phyloP scores from a whole-genome alignment of 1,140 invertebrate species.

The Pogonognathellus flavescens region DNA sequence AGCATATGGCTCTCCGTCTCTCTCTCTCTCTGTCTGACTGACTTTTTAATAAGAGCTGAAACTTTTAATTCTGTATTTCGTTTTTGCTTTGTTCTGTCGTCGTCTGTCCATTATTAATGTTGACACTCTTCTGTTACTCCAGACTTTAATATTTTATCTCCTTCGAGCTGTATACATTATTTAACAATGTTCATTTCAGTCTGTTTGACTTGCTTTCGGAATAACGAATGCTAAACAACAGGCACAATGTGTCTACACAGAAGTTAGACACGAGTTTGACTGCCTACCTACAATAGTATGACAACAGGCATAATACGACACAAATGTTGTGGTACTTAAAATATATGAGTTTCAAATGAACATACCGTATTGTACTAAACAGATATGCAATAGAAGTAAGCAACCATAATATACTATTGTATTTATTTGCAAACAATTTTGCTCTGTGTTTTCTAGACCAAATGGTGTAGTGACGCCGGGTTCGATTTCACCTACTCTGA shows the following conservation, averaged over 20 bases:
- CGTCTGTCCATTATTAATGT: slow-evolving; percentile 60
- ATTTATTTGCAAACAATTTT: too few relatives aligned
- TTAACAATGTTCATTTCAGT: background rate
- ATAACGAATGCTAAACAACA: background rate
- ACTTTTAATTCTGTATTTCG: slow-evolving; percentile 51
- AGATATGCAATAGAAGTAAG: too few relatives aligned
- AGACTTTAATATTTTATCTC: slow-evolving; percentile 17
- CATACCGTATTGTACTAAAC: too few relatives aligned
- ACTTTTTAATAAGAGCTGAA: slow-evolving; percentile 51
- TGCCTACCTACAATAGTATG: background rate
- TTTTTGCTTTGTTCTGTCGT: slow-evolving; percentile 25
- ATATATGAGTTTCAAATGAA: too few relatives aligned
- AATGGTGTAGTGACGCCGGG: too few relatives aligned
- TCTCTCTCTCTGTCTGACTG: background rate
- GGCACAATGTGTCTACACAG: background rate
- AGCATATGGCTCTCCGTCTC: slow-evolving; percentile 20
- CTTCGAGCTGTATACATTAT: slow-evolving; percentile 1
- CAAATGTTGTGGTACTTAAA: background rate
- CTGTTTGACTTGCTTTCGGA: background rate
- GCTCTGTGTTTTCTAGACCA: too few relatives aligned
- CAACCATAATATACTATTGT: too few relatives aligned
- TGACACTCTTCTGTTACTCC: slow-evolving; percentile 55
- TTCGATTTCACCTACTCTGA: too few relatives aligned
- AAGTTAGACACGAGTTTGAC: background rate
- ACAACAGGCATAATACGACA: background rate